Conservation (phyloP, 2,113 vertebrate genomes). For the Eupsittula cactorum region DNA sequence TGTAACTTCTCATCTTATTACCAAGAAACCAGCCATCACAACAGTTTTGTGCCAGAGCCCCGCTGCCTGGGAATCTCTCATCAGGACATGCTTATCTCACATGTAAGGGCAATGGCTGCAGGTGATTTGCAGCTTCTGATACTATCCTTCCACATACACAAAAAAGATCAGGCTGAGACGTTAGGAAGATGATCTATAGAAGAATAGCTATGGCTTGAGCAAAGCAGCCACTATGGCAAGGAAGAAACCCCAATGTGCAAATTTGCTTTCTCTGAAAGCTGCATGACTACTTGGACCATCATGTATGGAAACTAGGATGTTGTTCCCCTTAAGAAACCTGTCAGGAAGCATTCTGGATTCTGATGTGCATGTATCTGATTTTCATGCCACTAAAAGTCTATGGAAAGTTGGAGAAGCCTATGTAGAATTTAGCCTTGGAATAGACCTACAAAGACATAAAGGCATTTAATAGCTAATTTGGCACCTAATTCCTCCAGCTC, state of each 20-base stretch:
- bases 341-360: background rate
- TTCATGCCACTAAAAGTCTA: background rate
- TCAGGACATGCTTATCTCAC: background rate
- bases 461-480: background rate
- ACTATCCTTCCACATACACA: background rate
- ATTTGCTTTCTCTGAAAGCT: background rate
- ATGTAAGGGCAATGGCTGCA: background rate
- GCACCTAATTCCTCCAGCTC: background rate
- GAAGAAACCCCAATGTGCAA: background rate
- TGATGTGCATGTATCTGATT: background rate
- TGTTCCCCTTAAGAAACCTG: background rate
- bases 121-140: background rate
- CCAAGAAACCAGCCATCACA: background rate
- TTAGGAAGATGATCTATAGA: background rate
- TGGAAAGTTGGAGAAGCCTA: background rate
- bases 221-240: background rate
- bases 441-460: background rate
- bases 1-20: background rate
- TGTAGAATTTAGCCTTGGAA: background rate
- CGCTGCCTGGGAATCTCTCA: background rate
- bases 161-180: background rate
- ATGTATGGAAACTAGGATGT: rapidly evolving
- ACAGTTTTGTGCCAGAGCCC: background rate
- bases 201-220: background rate
- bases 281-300: background rate